Evolutionary conservation across 92 coral and sea anemone species (phyloP), one percentile per base, ranked within the genome.

Genomic region (Anthopleura xanthogrammica): DNA sequence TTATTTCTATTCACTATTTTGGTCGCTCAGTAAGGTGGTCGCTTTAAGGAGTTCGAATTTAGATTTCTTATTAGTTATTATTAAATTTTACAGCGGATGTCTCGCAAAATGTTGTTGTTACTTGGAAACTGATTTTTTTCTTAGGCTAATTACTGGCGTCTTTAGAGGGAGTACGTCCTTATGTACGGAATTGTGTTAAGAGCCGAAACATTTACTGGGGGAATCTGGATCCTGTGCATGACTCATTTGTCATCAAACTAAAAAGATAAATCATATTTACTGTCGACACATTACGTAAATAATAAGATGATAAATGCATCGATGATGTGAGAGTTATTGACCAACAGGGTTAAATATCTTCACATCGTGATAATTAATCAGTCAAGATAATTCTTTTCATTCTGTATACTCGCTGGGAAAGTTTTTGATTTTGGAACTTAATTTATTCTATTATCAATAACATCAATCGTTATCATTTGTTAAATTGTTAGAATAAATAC

Each of bases 321-420:
- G 74, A 68, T 68, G 74, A 68, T 29, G 74, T 68, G 74, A 68
- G 42, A n/a, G 17, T 23, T 29, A 42, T 68, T 68, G 74, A 68
- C 74, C 6, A 68, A 68, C 74, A 12, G 41, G 74, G 14, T 24
- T 68, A 68, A 68, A 68, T 65, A 29, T 68, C 16, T 7, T 8
- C 4, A 23, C 43, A 19, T 62, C 29, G 22, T n/a, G 42, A 68
- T 46, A 46, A 4, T 4, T 46, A 46, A 46, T 36, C 7, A 68
- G 16, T n/a, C 0, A 7, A 65, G 8, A 24, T 6, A 68, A 68
- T 12, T 23, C 1, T 24, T 12, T 12, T 68, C 12, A n/a, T 9
- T 6, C 12, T 20, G 1, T 20, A n/a, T n/a, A n/a, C 17, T 54
- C 50, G 58, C 58, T 7, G 58, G 14, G 2, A 8, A 8, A 8